These are phyloP conservation scores for Leptinotarsa tumamoca DNA, from an alignment of 2,888 invertebrate species.

Conservation along the genomic window DNA sequence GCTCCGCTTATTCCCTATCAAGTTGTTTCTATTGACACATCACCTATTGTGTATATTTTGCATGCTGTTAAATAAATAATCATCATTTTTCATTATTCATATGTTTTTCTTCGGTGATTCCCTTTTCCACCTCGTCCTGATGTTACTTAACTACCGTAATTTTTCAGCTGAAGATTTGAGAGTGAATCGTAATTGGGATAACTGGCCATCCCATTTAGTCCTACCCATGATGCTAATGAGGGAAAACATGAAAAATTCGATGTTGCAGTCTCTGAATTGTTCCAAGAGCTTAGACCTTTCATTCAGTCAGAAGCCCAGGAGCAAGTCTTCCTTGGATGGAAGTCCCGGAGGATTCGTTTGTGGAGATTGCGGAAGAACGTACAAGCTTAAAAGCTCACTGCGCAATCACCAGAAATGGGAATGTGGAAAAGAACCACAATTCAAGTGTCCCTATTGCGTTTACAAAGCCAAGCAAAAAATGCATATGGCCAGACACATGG, in stretches of 20 bases:
- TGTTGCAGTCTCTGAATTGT: constrained; percentile 56
- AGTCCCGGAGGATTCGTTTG: constrained; percentile 76
- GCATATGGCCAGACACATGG: constrained; percentile 86
- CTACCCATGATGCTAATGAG: constrained; percentile 76
- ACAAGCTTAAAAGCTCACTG: constrained; percentile 87
- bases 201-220: constrained; percentile 81
- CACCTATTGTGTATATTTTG: constrained; percentile 8
- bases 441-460: constrained; percentile 86
- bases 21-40: not conserved
- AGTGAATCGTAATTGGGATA: constrained; percentile 77
- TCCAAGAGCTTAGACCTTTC: constrained; percentile 49
- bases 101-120: not conserved
- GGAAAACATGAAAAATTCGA: constrained; percentile 67
- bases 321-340: constrained; percentile 43
- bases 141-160: constrained; percentile 21
- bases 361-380: constrained; percentile 85
- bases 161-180: constrained; percentile 77
- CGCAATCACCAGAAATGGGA: constrained; percentile 89
- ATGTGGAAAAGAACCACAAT: constrained; percentile 87
- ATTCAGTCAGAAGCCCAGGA: constrained; percentile 45
- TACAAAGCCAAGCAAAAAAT: constrained; percentile 87
- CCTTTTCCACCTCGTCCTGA: not conserved
- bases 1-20: constrained; percentile 1
- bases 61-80: constrained; percentile 8
- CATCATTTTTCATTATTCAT: not conserved